phyloP scores from a whole-genome alignment of 2,888 invertebrate species.

The Heteropelma amictum region DNA sequence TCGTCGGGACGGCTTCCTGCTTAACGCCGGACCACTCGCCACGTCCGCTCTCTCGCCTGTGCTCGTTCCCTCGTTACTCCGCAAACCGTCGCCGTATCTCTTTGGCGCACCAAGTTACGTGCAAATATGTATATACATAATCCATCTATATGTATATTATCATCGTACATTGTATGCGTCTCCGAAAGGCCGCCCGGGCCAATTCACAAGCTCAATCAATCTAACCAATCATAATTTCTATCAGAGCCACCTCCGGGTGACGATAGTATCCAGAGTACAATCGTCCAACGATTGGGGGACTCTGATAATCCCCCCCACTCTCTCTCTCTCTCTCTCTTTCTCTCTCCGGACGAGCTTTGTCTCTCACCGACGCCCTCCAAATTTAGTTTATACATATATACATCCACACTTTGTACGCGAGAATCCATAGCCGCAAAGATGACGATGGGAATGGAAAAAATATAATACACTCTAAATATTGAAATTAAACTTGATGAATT shows the following conservation, averaged over 20 bases:
- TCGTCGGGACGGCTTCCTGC: conserved; percentile 82
- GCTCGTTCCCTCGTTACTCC: conserved; percentile 58
- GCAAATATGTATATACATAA: background rate
- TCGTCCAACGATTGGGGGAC: conserved; percentile 61
- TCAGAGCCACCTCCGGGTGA: conserved; percentile 78
- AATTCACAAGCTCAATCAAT: conserved; percentile 66
- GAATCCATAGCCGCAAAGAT: conserved; percentile 36
- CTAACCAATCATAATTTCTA: conserved; percentile 77
- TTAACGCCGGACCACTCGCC: conserved; percentile 76
- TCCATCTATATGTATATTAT: background rate
- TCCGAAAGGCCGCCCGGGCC: conserved; percentile 48
- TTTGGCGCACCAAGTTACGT: conserved; percentile 40
- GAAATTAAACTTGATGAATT: too few relatives aligned
- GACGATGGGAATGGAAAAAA: too few relatives aligned
- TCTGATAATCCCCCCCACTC: conserved; percentile 4
- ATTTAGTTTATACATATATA: background rate
- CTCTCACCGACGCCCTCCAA: conserved; percentile 56
- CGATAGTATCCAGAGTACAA: conserved; percentile 71
- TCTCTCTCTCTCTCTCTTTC: background rate
- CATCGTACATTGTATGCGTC: background rate
- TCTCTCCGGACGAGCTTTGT: conserved; percentile 55
- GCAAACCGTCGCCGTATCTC: conserved; percentile 58
- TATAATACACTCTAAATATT: too few relatives aligned
- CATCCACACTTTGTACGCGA: too few relatives aligned
- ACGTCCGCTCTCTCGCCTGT: conserved; percentile 66